Conservation (phyloP, 1,140 invertebrate species). For the Luehdorfia chinensis region DNA sequence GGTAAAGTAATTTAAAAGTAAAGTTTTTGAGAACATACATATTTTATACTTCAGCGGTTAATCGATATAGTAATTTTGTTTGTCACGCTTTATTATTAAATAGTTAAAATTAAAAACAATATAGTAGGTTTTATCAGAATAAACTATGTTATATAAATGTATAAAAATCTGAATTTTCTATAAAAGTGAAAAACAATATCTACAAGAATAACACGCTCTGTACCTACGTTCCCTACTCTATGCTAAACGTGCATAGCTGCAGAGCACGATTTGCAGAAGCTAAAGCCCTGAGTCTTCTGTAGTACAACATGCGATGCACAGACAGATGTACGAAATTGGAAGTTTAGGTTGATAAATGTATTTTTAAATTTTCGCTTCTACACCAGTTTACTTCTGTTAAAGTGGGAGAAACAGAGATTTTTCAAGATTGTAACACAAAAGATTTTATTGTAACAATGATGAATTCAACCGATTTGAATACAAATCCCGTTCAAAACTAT, state of each 20-base stretch:
- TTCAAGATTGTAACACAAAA: neutral
- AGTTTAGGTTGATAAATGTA: constrained; percentile 17
- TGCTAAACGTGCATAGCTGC: constrained; percentile 28
- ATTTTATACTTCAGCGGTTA: neutral
- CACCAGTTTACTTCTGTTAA: constrained; percentile 11
- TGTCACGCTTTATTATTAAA: too few relatives aligned
- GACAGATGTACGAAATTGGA: constrained; percentile 14
- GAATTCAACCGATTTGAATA: neutral
- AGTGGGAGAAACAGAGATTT: neutral
- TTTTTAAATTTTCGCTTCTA: constrained; percentile 12
- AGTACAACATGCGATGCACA: constrained; percentile 12
- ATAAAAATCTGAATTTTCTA: too few relatives aligned
- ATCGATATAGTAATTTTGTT: too few relatives aligned
- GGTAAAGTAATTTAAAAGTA: too few relatives aligned
- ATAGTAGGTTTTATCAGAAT: too few relatives aligned
- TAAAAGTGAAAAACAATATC: too few relatives aligned
- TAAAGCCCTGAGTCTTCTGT: constrained; percentile 20
- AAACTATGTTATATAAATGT: too few relatives aligned
- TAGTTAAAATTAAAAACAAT: too few relatives aligned
- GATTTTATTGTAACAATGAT: neutral
- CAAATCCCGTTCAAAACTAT: neutral
- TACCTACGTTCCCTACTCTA: constrained; percentile 17
- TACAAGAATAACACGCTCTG: neutral
- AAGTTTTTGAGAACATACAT: too few relatives aligned
- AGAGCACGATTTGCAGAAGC: constrained; percentile 40